Evolutionary conservation across 2,113 vertebrate species (phyloP).

Genomic region (Mirza zaza): DNA sequence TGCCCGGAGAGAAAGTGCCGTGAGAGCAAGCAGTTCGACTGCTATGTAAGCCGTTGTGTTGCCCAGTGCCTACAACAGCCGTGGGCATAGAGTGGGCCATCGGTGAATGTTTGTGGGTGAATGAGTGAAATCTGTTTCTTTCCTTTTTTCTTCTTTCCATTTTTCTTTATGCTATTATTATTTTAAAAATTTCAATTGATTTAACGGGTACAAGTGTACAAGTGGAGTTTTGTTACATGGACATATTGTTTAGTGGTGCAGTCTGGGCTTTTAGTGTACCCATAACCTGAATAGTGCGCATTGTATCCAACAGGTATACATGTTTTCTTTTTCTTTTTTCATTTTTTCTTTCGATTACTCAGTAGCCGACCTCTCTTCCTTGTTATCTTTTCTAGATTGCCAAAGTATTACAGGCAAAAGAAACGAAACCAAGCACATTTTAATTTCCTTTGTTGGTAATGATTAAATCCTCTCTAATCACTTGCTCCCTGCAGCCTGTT

Average conservation of each 20-base stretch:
- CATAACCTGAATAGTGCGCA: too few relatives aligned
- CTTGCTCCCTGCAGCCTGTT: constrained; percentile 35
- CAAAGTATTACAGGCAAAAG: constrained; percentile 73
- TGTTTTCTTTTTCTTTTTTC: background rate
- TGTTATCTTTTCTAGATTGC: constrained; percentile 76
- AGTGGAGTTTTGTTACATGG: too few relatives aligned
- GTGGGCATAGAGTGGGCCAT: background rate
- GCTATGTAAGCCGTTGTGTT: background rate
- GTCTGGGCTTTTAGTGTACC: too few relatives aligned
- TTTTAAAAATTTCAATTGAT: too few relatives aligned
- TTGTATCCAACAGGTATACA: too few relatives aligned
- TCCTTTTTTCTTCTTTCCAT: background rate
- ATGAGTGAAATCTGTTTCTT: background rate
- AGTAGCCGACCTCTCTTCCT: constrained; percentile 66
- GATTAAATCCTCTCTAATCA: constrained; percentile 78
- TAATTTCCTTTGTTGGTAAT: constrained; percentile 80
- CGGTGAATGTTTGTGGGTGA: background rate
- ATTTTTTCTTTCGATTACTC: background rate
- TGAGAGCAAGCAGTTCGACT: rapidly evolving
- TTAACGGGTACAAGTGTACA: too few relatives aligned
- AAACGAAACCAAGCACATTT: constrained; percentile 71
- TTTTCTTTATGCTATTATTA: background rate
- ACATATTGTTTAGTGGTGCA: too few relatives aligned
- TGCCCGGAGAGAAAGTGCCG: background rate
- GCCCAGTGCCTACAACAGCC: background rate